Percentiles rank a stretch among this genome's conserved stretches.
These are phyloP conservation scores for Tetramorium bicarinatum DNA, from an alignment of 2,888 invertebrate species.

Conservation along the genomic window DNA sequence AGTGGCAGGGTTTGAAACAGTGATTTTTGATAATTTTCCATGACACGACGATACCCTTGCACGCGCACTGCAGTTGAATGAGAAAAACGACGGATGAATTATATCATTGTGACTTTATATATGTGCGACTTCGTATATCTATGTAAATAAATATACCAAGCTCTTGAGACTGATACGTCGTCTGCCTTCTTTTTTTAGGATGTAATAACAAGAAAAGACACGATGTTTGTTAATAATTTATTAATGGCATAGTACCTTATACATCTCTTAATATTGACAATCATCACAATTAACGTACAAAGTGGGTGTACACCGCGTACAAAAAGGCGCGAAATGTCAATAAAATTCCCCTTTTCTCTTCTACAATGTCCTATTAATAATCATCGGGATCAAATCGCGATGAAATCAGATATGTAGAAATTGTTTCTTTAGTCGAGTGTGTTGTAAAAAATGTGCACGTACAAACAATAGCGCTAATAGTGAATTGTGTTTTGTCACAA, in stretches of 20 bases:
- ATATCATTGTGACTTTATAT: constrained; percentile 71
- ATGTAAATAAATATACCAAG: constrained; percentile 77
- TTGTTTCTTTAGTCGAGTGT: constrained; percentile 58
- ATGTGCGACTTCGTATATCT: constrained; percentile 72
- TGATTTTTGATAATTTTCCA: constrained; percentile 47
- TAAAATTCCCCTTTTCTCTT: constrained; percentile 32
- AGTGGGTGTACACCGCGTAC: constrained; percentile 79
- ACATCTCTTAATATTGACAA: constrained; percentile 70
- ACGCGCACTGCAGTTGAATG: constrained; percentile 64
- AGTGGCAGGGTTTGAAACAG: constrained; percentile 42
- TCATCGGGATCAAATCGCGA: constrained; percentile 52
- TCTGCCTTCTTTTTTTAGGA: constrained; percentile 15
- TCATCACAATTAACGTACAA: constrained; percentile 78
- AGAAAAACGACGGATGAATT: constrained; percentile 53
- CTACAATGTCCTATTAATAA: constrained; percentile 24
- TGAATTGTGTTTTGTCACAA: constrained; percentile 7
- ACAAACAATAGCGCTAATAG: constrained; percentile 44
- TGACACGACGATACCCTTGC: constrained; percentile 36
- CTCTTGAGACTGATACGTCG: constrained; percentile 54
- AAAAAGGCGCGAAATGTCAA: constrained; percentile 73
- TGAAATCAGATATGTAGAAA: constrained; percentile 71
- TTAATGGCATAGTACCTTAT: constrained; percentile 69
- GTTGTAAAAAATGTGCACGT: constrained; percentile 60
- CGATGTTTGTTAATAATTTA: constrained; percentile 80
- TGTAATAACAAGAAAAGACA: neutral